Percentiles rank a stretch among this genome's conserved stretches.
These are phyloP conservation scores for Calliphora vomitoria DNA, from an alignment of 2,888 invertebrate species.

Conservation along the genomic window DNA sequence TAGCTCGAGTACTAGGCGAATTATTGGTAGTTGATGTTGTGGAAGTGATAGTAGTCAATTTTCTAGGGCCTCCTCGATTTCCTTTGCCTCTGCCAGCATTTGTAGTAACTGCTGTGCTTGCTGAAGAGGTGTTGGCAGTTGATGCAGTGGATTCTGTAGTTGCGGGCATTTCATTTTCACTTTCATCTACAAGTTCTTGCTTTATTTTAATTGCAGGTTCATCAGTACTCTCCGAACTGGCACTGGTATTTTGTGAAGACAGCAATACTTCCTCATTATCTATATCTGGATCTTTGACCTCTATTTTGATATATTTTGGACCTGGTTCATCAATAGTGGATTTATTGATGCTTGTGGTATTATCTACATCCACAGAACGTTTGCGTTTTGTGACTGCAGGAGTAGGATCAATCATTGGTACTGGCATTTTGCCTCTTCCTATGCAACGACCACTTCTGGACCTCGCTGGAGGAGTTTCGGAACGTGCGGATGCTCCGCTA, in stretches of 20 bases:
- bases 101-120: slow-evolving; percentile 17
- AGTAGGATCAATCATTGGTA: slow-evolving; percentile 73
- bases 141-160: slow-evolving; percentile 52
- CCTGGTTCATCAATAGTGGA: slow-evolving; percentile 74
- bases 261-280: slow-evolving; percentile 62
- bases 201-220: slow-evolving; percentile 77
- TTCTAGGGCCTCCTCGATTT: slow-evolving; percentile 71
- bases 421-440: slow-evolving; percentile 73
- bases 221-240: slow-evolving; percentile 63
- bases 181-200: slow-evolving; percentile 79
- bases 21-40: slow-evolving; percentile 64
- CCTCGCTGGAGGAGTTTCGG: slow-evolving; percentile 77
- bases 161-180: slow-evolving; percentile 57
- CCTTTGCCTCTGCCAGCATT: slow-evolving; percentile 77
- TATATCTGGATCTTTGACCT: slow-evolving; percentile 74
- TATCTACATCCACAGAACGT: slow-evolving; percentile 78
- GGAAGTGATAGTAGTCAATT: slow-evolving; percentile 74
- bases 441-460: slow-evolving; percentile 70
- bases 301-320: slow-evolving; percentile 79
- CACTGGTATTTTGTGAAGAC: slow-evolving; percentile 62
- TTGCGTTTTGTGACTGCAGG: slow-evolving; percentile 78
- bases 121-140: slow-evolving; percentile 68
- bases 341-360: slow-evolving; percentile 44
- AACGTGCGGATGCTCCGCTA: slow-evolving; percentile 70
- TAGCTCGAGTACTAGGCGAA: slow-evolving; percentile 79